Base-by-base conservation (phyloP, 2,797 vertebrate species). In the Diceros bicornis region DNA sequence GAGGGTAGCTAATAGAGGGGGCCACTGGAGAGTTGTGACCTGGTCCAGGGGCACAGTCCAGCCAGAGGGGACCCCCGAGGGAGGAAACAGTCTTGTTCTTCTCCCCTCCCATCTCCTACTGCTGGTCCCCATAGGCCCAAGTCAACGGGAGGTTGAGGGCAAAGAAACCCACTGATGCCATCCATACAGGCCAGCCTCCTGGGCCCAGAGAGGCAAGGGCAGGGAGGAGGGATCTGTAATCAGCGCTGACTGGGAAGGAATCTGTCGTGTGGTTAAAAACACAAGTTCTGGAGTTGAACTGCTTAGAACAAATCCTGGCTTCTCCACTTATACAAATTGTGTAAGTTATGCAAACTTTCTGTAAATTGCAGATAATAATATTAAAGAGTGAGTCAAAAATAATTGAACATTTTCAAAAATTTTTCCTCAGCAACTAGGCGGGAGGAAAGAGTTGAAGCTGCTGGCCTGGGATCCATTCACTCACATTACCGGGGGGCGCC, bases 121-220 rank as follows among this genome's bases (percentile, higher is more conserved):
- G 9, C 57, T 44, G 4, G 41, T 23, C 9, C 32, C 34, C 25
- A 47, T 4, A 83, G n/a, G 11, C 7, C 44, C 10, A 84, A 50
- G 44, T 55, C 41, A 37, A 41, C 13, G 55, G 59, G 11, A 74
- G 14, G n/a, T 44, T 34, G 17, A 77, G 18, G 50, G 37, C 32
- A 77, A 59, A 37, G 10, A 57, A 47, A 9, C 18, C 32, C 52
- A 61, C 1, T 25, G n/a, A 68, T 21, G 12, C 12, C 27, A 74
- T 20, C 32, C 18, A 11, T 50, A 5, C 4, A 50, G 32, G 7
- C 9, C 23, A 69, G n/a, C 17, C 32, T 87, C 0, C 0, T 14
- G 10, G 41, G 57, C 3, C 72, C 66, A 59, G n/a, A 68, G 2
- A 34, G 57, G 3, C 27, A 0, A 13, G 66, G 23, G 1, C 16